phyloP scores from a whole-genome alignment of 2,797 vertebrate species.

The Myiothlypis chrysogaster region DNA sequence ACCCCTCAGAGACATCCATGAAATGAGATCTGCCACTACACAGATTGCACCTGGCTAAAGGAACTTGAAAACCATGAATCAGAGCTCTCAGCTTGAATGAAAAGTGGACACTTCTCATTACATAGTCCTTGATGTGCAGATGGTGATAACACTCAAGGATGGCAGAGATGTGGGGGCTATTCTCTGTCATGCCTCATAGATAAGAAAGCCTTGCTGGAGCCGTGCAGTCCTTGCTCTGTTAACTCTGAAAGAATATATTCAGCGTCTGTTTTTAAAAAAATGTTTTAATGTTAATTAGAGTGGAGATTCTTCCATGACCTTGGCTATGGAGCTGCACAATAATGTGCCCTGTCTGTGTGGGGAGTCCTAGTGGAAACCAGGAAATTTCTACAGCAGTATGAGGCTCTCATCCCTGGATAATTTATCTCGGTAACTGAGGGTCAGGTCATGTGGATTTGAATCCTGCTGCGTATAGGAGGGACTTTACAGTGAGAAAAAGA shows the following conservation, averaged over 20 bases:
- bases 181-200: background rate
- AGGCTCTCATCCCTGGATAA: background rate
- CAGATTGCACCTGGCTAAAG: background rate
- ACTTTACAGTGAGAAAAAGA: background rate
- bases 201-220: background rate
- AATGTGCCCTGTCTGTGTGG: background rate
- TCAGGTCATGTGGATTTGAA: background rate
- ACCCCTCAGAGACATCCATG: background rate
- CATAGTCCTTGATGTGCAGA: background rate
- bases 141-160: background rate
- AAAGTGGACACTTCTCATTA: background rate
- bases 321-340: background rate
- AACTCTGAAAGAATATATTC: background rate
- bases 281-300: background rate
- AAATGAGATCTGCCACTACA: background rate
- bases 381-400: background rate
- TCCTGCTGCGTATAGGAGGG: fast-evolving
- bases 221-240: background rate
- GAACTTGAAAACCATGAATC: background rate
- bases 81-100: background rate
- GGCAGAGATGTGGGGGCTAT: background rate
- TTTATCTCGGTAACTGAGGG: background rate
- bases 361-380: background rate
- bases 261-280: background rate
- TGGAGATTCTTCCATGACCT: background rate